Conservation (phyloP, 2,113 vertebrate species). For the Eurypyga helias region DNA sequence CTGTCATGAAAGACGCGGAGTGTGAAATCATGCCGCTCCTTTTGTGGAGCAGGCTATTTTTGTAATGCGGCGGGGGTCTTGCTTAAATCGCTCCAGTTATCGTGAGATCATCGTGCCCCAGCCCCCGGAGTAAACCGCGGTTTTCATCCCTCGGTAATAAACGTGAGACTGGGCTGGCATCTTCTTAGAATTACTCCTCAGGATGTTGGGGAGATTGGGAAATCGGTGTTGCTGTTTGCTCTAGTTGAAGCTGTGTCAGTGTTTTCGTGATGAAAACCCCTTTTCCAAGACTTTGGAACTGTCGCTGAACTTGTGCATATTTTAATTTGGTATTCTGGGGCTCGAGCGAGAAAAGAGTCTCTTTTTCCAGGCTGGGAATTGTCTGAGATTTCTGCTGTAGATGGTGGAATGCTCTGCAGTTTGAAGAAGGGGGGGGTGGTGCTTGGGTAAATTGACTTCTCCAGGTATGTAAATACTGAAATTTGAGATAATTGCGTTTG, state of each 20-base stretch:
- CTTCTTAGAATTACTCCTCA: conserved; percentile 17
- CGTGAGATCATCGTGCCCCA: conserved; percentile 51
- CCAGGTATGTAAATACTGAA: conserved; percentile 17
- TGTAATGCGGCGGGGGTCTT: conserved; percentile 46
- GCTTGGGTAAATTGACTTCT: conserved; percentile 7
- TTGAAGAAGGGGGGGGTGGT: conserved; percentile 1
- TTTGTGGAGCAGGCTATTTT: conserved; percentile 75
- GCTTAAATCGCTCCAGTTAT: conserved; percentile 29
- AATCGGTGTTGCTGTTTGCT: conserved; percentile 11
- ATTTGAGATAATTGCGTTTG: neutral
- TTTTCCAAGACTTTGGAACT: conserved; percentile 18
- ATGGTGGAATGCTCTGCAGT: neutral
- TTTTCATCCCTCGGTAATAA: conserved; percentile 35
- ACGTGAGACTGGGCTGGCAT: conserved; percentile 5
- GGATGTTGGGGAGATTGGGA: conserved; percentile 32
- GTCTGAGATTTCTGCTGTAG: neutral
- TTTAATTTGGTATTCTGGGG: neutral
- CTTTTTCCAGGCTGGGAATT: neutral
- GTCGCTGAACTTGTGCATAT: neutral
- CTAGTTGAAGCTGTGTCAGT: conserved; percentile 27
- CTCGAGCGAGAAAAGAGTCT: neutral
- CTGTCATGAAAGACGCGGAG: conserved; percentile 63
- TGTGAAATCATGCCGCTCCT: conserved; percentile 69
- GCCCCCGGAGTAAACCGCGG: neutral
- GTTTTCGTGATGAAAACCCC: conserved; percentile 25